A percentile compares a stretch with the other conserved stretches of the same genome.
phyloP scores from a whole-genome alignment of 1,140 invertebrate genomes.

The Eurytemora carolleeae region DNA sequence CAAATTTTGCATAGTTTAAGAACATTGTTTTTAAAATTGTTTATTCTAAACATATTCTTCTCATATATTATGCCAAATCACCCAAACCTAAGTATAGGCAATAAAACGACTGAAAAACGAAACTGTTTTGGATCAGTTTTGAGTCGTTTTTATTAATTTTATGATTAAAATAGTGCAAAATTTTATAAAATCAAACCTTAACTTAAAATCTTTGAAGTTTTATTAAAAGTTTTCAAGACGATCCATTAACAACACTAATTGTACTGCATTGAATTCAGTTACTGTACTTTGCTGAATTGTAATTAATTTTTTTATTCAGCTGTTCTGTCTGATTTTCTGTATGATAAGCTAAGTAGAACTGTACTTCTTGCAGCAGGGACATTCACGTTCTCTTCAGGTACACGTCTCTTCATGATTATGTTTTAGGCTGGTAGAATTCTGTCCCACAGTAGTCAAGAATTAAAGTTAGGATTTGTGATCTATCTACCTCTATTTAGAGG shows the following conservation, averaged over 20 bases:
- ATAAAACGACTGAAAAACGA: too few species aligned
- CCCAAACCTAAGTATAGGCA: too few species aligned
- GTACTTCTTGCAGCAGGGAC: background rate
- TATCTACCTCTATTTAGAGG: background rate
- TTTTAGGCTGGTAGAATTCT: too few species aligned
- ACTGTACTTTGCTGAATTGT: background rate
- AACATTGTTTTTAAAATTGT: too few species aligned
- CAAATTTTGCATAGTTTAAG: too few species aligned
- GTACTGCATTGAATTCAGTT: background rate
- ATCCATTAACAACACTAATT: background rate
- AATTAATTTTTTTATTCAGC: background rate
- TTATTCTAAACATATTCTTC: too few species aligned
- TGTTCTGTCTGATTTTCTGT: background rate
- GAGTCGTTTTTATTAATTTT: background rate
- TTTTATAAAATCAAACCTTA: background rate
- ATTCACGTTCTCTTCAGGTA: conserved; percentile 30
- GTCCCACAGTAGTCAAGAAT: too few species aligned
- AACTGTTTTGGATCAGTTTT: background rate
- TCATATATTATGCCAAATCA: too few species aligned
- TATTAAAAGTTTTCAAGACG: background rate
- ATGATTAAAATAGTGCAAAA: background rate
- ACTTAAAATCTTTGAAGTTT: background rate
- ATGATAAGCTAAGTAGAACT: background rate
- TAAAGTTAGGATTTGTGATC: background rate
- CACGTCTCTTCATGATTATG: too few species aligned